phyloP scores from a whole-genome alignment of 2,797 vertebrate species.

The Platyrinchus mystaceus region DNA sequence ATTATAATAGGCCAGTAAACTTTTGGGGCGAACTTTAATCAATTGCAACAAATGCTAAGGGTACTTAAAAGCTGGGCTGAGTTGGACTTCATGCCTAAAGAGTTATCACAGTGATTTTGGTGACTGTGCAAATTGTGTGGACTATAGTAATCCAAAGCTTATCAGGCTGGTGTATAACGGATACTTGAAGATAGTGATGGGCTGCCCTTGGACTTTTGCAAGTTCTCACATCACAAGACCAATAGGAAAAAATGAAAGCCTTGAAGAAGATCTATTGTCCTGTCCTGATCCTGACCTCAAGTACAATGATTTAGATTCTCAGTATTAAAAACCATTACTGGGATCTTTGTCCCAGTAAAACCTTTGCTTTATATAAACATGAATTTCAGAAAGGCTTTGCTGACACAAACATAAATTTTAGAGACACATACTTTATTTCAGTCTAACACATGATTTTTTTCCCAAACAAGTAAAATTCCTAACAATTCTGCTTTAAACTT shows the following conservation, averaged over 20 bases:
- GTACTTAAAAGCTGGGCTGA: not conserved
- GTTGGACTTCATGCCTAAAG: not conserved
- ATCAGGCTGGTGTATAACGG: not conserved
- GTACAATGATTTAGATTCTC: not conserved
- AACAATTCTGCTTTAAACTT: not conserved
- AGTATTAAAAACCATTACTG: not conserved
- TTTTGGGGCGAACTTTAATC: not conserved
- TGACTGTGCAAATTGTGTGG: not conserved
- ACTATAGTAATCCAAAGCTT: not conserved
- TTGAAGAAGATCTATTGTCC: not conserved
- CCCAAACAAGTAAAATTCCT: not conserved
- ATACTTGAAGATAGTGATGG: not conserved
- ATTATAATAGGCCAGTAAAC: not conserved
- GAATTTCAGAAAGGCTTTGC: not conserved
- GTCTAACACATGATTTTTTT: not conserved
- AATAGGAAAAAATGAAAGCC: not conserved
- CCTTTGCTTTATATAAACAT: not conserved
- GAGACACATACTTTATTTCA: not conserved
- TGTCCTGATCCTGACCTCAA: not conserved
- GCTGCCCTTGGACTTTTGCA: not conserved
- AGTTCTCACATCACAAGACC: not conserved
- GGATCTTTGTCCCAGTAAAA: not conserved
- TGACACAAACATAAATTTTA: not conserved
- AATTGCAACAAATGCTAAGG: not conserved
- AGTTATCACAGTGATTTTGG: not conserved